A percentile compares a stretch with the other conserved stretches of the same genome.
Evolutionary conservation across 2,113 vertebrate genomes (phyloP).

Genomic region (Heterocephalus glaber): DNA sequence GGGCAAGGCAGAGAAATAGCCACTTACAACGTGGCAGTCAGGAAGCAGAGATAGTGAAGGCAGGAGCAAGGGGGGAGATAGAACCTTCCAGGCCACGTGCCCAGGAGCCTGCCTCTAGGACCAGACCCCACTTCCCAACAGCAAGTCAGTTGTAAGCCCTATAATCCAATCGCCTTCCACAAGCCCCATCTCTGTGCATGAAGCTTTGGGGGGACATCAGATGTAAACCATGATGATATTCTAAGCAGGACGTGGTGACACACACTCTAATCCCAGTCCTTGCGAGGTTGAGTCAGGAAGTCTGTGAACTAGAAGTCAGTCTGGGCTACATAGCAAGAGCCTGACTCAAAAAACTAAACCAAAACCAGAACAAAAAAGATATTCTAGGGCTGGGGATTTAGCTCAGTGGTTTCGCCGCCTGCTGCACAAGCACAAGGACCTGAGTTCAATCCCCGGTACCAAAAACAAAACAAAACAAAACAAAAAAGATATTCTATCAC

Average conservation of each 20-base stretch:
- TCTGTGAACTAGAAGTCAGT: not conserved
- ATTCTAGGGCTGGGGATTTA: too few species aligned
- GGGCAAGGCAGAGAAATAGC: not conserved
- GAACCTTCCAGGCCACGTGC: not conserved
- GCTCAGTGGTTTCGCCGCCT: too few species aligned
- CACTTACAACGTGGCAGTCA: too few species aligned
- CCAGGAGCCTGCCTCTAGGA: not conserved
- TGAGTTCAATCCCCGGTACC: too few species aligned
- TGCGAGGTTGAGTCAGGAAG: too few species aligned
- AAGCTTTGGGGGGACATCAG: not conserved
- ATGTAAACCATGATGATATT: not conserved
- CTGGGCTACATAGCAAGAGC: not conserved
- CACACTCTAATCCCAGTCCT: not conserved
- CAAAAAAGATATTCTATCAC: not conserved
- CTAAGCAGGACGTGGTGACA: not conserved
- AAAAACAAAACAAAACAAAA: not conserved
- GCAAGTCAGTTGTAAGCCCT: not conserved
- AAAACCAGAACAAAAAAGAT: too few species aligned
- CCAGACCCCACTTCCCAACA: not conserved
- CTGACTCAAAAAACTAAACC: not conserved
- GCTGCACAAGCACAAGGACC: too few species aligned
- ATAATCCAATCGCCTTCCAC: not conserved
- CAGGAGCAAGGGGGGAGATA: not conserved
- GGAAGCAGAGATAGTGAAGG: not conserved
- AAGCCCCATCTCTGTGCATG: not conserved